phyloP scores from a whole-genome alignment of 1,140 invertebrate species.

The Euglossa dilemma region DNA sequence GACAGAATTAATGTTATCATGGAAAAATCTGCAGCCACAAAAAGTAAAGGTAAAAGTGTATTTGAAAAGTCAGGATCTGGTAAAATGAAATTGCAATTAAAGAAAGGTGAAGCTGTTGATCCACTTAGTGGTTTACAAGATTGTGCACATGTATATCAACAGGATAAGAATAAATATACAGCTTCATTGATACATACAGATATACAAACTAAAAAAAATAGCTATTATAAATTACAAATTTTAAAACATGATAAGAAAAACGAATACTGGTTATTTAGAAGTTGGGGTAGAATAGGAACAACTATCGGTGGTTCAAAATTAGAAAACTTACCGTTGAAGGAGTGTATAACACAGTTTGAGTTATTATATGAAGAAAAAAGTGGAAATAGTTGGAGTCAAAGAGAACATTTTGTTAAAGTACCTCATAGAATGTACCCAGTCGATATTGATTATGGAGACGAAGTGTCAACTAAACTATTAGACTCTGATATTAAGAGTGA shows the following conservation, averaged over 20 bases:
- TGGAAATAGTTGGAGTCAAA: conserved; percentile 89
- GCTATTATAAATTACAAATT: conserved; percentile 97
- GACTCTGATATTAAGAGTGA: conserved; percentile 84
- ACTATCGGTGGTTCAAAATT: conserved; percentile 92
- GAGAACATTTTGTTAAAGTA: conserved; percentile 90
- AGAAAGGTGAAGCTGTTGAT: conserved; percentile 94
- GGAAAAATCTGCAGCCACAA: conserved; percentile 68
- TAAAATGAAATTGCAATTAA: conserved; percentile 90
- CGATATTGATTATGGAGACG: conserved; percentile 93
- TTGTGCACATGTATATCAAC: conserved; percentile 90
- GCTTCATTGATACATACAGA: conserved; percentile 93
- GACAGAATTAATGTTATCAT: conserved; percentile 80
- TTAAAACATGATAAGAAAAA: conserved; percentile 88
- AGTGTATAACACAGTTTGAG: conserved; percentile 88
- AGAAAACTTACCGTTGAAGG: conserved; percentile 84
- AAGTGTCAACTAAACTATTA: conserved; percentile 71
- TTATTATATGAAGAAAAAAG: conserved; percentile 91
- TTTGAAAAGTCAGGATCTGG: conserved; percentile 86
- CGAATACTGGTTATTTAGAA: conserved; percentile 91
- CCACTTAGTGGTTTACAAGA: conserved; percentile 93
- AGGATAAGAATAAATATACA: conserved; percentile 87
- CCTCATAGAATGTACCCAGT: conserved; percentile 93
- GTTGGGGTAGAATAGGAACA: conserved; percentile 98
- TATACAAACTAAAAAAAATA: conserved; percentile 93
- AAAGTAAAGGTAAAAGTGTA: conserved; percentile 85